Conservation (phyloP, 2,888 invertebrate genomes). For the Gymnocheta viridis region DNA sequence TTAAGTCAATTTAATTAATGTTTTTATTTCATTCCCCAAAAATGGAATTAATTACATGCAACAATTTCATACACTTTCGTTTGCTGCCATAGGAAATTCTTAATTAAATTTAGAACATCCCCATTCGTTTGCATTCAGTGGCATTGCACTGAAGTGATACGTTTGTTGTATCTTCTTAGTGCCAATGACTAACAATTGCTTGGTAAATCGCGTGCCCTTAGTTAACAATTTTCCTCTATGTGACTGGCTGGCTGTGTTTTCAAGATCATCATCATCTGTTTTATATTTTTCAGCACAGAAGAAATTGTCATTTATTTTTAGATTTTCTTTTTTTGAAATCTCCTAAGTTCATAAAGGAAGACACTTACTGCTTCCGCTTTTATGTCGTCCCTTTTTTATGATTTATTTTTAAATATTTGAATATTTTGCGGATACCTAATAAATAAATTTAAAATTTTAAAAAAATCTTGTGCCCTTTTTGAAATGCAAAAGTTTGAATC, state of each 20-base stretch:
- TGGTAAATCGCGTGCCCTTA: conserved; percentile 51
- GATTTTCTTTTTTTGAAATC: conserved; percentile 28
- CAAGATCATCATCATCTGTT: conserved; percentile 46
- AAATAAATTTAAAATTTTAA: no score
- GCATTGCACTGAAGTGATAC: neutral
- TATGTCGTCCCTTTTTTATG: neutral
- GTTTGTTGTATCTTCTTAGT: neutral
- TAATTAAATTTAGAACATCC: conserved; percentile 39
- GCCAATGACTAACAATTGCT: conserved; percentile 47
- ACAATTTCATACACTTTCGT: neutral
- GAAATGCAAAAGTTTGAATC: no score
- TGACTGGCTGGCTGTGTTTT: conserved; percentile 4
- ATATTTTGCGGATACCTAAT: neutral
- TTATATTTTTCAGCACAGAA: conserved; percentile 5
- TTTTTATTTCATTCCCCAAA: conserved; percentile 13
- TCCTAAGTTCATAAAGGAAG: conserved; percentile 3
- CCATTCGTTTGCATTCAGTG: neutral
- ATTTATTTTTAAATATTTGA: conserved; percentile 24
- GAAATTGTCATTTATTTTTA: conserved; percentile 43
- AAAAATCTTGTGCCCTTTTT: no score
- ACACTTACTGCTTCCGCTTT: conserved; percentile 39
- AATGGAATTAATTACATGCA: conserved; percentile 39
- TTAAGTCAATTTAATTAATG: conserved; percentile 52
- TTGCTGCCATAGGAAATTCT: conserved; percentile 7
- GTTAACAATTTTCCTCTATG: conserved; percentile 5